Evolutionary conservation across 2,797 vertebrate species (phyloP).

Genomic region (Coregonus sp.): DNA sequence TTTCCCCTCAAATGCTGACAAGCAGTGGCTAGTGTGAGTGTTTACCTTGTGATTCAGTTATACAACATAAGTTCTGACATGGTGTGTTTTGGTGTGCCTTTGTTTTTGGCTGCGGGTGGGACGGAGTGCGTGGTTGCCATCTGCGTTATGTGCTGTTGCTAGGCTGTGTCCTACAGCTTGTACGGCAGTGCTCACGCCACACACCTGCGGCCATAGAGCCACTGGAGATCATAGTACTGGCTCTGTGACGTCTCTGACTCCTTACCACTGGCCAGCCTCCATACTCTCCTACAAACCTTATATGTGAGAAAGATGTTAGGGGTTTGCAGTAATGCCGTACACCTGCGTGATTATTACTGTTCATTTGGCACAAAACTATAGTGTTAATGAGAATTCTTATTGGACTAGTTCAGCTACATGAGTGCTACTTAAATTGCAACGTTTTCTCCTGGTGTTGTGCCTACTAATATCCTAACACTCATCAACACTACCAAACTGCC

Average conservation of each 20-base stretch:
- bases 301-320: too few species aligned
- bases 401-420: not conserved
- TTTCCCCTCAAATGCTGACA: not conserved
- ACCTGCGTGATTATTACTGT: too few species aligned
- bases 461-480: not conserved
- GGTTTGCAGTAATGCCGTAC: too few species aligned
- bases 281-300: constrained; percentile 73
- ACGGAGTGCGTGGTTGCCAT: constrained; percentile 84
- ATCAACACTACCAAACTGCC: not conserved
- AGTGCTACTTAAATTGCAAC: not conserved
- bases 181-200: constrained; percentile 79
- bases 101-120: constrained; percentile 57
- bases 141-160: constrained; percentile 80
- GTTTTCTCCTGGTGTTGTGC: not conserved
- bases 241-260: constrained; percentile 82
- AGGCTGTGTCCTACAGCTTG: constrained; percentile 83
- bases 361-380: not conserved
- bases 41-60: not conserved
- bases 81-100: not conserved
- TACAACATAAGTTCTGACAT: not conserved
- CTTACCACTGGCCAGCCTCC: constrained; percentile 82
- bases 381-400: not conserved
- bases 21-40: too few species aligned
- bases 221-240: constrained; percentile 97
- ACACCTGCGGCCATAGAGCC: constrained; percentile 84